phyloP scores from a whole-genome alignment of 37 sponge, comb jelly and placozoan species.

The Geodia barretti region DNA sequence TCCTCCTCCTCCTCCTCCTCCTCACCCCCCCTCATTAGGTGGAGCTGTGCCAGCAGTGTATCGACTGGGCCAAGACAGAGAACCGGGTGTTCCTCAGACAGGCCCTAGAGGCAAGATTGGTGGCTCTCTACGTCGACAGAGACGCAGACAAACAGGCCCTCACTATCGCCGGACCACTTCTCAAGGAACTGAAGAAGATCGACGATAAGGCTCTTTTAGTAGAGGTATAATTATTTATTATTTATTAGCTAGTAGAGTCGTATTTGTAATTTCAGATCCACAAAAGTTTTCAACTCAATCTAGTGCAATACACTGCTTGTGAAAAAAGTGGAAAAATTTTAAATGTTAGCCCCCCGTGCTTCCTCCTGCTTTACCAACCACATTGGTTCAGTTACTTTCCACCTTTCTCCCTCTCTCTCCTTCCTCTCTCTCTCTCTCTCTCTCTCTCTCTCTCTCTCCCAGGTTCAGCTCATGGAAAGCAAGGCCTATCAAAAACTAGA shows the following conservation, averaged over 20 bases:
- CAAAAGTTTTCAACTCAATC: too few relatives aligned
- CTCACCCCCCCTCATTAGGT: conserved; percentile 26
- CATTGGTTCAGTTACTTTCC: neutral
- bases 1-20: neutral
- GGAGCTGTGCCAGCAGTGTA: conserved; percentile 84
- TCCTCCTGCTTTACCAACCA: neutral
- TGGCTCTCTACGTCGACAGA: conserved; percentile 72
- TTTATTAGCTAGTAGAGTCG: too few relatives aligned
- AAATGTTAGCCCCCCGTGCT: too few relatives aligned
- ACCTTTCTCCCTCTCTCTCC: neutral
- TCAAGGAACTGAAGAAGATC: conserved; percentile 95
- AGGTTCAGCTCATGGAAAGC: conserved; percentile 96
- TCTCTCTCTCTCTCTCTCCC: conserved; percentile 9
- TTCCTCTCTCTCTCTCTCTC: conserved; percentile 14
- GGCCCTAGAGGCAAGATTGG: conserved; percentile 86
- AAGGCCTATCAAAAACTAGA: conserved; percentile 88
- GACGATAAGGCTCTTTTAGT: conserved; percentile 97
- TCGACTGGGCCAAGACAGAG: conserved; percentile 93
- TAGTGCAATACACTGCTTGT: too few relatives aligned
- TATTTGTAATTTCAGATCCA: too few relatives aligned
- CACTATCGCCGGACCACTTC: conserved; percentile 41
- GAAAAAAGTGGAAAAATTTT: neutral
- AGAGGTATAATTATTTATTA: conserved; percentile 73
- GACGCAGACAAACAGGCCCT: conserved; percentile 69
- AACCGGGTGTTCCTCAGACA: conserved; percentile 94